Percentiles rank a stretch among this genome's conserved stretches.
Conservation (phyloP, 1,140 invertebrate genomes). For the Bicyclus anynana region DNA sequence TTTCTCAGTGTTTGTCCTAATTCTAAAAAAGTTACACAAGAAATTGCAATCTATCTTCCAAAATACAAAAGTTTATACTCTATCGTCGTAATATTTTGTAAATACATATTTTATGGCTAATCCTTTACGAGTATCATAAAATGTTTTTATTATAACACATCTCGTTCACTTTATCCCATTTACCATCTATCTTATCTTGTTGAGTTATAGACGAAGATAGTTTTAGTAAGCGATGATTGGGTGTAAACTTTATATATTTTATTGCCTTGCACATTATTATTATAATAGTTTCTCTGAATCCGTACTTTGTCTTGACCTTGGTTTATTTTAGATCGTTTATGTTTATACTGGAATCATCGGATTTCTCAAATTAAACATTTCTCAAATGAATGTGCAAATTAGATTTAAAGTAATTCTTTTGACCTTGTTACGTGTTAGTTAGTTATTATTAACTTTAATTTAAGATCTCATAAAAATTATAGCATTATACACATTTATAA, state of each 20-base stretch:
- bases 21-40: no score
- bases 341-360: background rate
- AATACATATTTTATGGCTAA: background rate
- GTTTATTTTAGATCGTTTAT: background rate
- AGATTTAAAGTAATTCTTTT: background rate
- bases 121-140: conserved; percentile 4
- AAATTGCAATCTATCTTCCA: no score
- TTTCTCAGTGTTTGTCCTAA: no score
- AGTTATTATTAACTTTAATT: no score
- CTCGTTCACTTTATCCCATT: background rate
- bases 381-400: background rate
- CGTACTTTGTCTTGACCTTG: background rate
- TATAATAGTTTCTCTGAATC: background rate
- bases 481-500: no score
- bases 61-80: background rate
- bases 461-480: no score
- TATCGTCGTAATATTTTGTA: background rate
- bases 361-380: background rate
- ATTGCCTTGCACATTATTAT: background rate
- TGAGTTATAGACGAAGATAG: background rate
- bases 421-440: no score
- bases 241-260: background rate
- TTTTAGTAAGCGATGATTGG: background rate
- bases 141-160: background rate
- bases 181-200: background rate